Conservation (phyloP, 2,113 vertebrate species). For the Phoenicopterus ruber region DNA sequence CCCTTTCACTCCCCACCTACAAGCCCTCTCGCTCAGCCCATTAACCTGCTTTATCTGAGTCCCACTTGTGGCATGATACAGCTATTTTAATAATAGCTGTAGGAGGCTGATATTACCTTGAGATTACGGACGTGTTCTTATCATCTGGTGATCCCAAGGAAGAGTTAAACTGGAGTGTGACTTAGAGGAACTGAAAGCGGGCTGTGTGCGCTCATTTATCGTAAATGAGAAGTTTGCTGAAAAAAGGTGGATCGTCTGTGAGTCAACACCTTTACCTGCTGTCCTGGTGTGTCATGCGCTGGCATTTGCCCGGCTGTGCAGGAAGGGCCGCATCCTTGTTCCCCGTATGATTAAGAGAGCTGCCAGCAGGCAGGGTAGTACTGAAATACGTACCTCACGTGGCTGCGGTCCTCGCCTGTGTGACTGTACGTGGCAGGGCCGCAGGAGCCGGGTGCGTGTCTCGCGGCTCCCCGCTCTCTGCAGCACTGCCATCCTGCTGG, state of each 20-base stretch:
- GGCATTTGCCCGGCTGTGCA: neutral
- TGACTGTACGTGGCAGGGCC: neutral
- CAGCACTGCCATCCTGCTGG: neutral
- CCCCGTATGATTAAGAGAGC: neutral
- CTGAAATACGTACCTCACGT: accelerated
- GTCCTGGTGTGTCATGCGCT: neutral
- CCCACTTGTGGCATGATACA: neutral
- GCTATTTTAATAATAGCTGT: neutral
- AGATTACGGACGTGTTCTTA: neutral
- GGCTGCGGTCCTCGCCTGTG: neutral
- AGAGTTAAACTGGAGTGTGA: neutral
- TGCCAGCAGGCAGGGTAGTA: neutral
- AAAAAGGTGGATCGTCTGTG: neutral
- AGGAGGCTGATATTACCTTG: neutral
- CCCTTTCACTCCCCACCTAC: neutral
- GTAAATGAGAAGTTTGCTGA: neutral
- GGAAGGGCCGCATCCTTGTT: neutral
- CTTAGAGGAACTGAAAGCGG: neutral
- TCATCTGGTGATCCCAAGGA: neutral
- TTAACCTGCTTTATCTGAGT: neutral
- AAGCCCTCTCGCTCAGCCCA: neutral
- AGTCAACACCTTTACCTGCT: neutral
- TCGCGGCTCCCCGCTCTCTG: accelerated
- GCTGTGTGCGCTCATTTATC: neutral
- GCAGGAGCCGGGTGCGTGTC: neutral